Base-by-base conservation (phyloP, 2,888 invertebrate genomes). In the Atrina japonica region DNA sequence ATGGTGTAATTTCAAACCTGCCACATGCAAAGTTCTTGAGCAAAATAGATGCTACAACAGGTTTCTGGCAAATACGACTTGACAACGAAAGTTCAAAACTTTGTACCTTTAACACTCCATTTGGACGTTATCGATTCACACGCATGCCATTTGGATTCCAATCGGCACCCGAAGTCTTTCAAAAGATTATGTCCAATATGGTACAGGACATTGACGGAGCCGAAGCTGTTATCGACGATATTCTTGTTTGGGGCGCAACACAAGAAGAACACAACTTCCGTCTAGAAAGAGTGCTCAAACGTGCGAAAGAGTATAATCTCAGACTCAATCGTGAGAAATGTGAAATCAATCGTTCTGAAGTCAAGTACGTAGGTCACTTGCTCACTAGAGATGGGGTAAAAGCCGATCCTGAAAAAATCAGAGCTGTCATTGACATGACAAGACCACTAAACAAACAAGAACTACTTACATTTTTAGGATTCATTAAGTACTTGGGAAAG, bases 321-420 rank as follows among this genome's bases (percentile, higher is more conserved):
- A n/a, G n/a, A n/a, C n/a, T n/a, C n/a, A 65, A 69, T 2, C 70
- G 73, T 60, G 75, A 73, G n/a, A 52, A 68, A 25, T 76, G 61
- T 65, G 70, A n/a, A n/a, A n/a, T n/a, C n/a, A n/a, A n/a, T n/a
- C n/a, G n/a, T n/a, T n/a, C 50, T 7, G 30, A 53, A 53, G 18
- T 73, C 3, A 61, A 49, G 14, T 76, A 55, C 58, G 67, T 70
- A 18, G 73, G 66, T 14, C 73, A 70, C 21, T 30, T 41, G 6
- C 14, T 73, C 14, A 67, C 58, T 56, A 18, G n/a, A n/a, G 53
- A 70, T 11, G 68, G 73, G 25, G 27, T 76, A 7, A 66, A 60
- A 30, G 50, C 73, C n/a, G 69, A 70, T 30, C 41, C 59, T 3
- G 66, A 69, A 27, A 72, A 66, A 53, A 43, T 53, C 18, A 14